Evolutionary conservation across 2,797 vertebrate genomes (phyloP).

Genomic region (Bufotes viridis): DNA sequence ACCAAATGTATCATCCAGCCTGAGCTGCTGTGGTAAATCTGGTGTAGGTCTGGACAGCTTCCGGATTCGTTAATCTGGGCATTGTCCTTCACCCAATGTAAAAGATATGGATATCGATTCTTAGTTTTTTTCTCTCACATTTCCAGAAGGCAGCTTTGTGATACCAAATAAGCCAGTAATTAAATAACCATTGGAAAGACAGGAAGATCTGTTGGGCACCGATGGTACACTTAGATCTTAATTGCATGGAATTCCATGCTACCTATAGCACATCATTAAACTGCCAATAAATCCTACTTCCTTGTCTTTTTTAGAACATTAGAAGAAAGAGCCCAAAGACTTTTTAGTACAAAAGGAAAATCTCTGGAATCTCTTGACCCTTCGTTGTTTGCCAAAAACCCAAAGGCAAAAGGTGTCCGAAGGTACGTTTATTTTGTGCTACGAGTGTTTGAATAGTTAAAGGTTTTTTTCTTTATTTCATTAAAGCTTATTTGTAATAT

Average conservation of each 20-base stretch:
- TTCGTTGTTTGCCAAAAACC: constrained; percentile 95
- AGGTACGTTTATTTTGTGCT: constrained; percentile 73
- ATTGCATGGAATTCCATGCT: neutral
- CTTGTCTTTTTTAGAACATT: constrained; percentile 79
- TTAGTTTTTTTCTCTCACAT: no score
- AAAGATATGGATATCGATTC: no score
- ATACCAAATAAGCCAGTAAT: no score
- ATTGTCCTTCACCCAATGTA: no score
- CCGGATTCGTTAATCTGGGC: no score
- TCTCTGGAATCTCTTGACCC: constrained; percentile 92
- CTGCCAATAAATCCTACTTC: neutral
- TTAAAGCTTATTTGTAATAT: neutral
- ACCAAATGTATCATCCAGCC: no score
- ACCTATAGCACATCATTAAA: neutral
- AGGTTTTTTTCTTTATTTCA: neutral
- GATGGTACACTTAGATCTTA: neutral
- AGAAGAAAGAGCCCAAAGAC: constrained; percentile 93
- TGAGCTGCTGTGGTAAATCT: no score
- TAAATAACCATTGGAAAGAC: no score
- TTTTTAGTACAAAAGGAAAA: constrained; percentile 97
- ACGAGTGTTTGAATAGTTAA: neutral
- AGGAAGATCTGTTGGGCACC: no score
- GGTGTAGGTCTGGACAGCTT: no score
- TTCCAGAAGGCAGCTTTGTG: no score
- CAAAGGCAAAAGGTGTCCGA: constrained; percentile 95